Base-by-base conservation (phyloP, 2,797 vertebrate genomes). In the Sebastes melanostomus region DNA sequence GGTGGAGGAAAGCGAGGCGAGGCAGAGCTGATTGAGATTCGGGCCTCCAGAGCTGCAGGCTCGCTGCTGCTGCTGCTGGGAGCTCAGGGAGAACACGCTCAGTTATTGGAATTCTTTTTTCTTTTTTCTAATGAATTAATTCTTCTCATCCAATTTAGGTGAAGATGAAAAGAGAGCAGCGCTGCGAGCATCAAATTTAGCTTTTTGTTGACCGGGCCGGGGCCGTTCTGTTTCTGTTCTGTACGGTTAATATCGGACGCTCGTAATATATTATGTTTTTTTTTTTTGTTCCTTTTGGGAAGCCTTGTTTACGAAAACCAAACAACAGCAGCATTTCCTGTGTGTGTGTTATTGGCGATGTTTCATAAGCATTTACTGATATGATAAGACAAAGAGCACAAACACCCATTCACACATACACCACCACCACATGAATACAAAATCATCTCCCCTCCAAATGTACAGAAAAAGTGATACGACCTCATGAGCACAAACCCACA, bases 1-100 rank as follows among this genome's bases (percentile, higher is more conserved):
- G 83, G 68, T 70, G 42, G 88, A 75, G 77, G 84, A 87, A 83
- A 87, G 88, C 84, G 88, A 91, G 91, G 92, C 86, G 92, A 93
- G 90, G 91, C 91, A 90, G 93, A 93, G 91, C 92, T 94, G 93
- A 94, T 94, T 94, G 91, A 95, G 94, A 94, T 93, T 93, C 91
- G 86, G 91, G 90, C 88, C 92, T 94, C 90, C 92, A 92, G 94
- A 93, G 94, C 93, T 93, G 91, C 89, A 90, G 92, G 91, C 92
- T 91, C 86, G 77, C 88, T 54, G 85, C 88, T 93, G 91, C 91
- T 93, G 86, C 88, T 93, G 91, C 91, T 93, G 83, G 88, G 88
- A 91, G 91, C 92, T 90, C 82, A 77, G 87, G 88, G 89, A 92
- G 86, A 93, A 92, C 91, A 92, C 81, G 81, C 87, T 91, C 90